Conservation (phyloP, 1,140 invertebrate species). For the Trichomalopsis sarcophagae region DNA sequence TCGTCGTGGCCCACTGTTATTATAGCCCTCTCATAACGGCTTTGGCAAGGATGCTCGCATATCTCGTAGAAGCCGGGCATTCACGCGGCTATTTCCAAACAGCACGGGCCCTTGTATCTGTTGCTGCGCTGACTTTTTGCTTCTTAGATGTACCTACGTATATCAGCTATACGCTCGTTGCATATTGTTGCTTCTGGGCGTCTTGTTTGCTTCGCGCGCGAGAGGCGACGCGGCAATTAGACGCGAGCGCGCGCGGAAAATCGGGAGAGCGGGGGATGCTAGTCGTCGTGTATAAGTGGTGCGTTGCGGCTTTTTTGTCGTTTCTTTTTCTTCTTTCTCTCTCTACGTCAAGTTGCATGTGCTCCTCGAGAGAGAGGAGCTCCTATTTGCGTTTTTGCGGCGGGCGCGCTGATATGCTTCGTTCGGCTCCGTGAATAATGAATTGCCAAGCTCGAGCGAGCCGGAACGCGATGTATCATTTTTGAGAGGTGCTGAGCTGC, state of each 20-base stretch:
- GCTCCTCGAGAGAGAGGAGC: no score
- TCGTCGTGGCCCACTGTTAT: conserved; percentile 65
- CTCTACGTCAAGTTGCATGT: not conserved
- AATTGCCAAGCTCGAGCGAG: conserved; percentile 33
- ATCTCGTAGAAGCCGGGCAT: conserved; percentile 33
- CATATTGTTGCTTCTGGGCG: not conserved
- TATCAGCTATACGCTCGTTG: conserved; percentile 48
- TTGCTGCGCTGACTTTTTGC: conserved; percentile 17
- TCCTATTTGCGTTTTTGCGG: conserved; percentile 17
- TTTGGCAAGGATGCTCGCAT: conserved; percentile 61
- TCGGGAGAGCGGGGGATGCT: not conserved
- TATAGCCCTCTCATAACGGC: conserved; percentile 72
- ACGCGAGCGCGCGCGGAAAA: conserved; percentile 4
- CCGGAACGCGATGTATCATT: conserved; percentile 19
- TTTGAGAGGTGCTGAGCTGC: conserved; percentile 32
- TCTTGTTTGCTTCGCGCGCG: not conserved
- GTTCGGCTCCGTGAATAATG: conserved; percentile 35
- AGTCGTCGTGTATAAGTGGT: not conserved
- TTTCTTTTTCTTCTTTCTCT: not conserved
- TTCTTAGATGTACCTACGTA: conserved; percentile 41
- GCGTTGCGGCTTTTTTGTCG: not conserved
- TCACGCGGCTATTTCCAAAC: conserved; percentile 66
- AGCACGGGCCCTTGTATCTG: conserved; percentile 61
- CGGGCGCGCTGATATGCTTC: not conserved
- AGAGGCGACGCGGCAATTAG: not conserved